A percentile compares a stretch with the other conserved stretches of the same genome.
Evolutionary conservation across 2,797 vertebrate species (phyloP).

Genomic region (Oreonectes daqikongensis): DNA sequence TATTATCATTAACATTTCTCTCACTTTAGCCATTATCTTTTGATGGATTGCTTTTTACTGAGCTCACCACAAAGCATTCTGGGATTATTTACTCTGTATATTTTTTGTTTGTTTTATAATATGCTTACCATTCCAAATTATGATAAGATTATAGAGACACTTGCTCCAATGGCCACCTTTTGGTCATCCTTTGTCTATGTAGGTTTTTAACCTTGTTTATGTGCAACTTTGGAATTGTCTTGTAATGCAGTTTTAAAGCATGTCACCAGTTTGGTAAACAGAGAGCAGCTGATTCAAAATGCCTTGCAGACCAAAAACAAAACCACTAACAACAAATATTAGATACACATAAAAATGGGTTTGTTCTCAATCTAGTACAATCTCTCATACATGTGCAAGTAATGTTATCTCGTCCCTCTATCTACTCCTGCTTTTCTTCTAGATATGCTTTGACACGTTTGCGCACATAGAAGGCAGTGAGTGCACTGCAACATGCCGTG

Average conservation of each 20-base stretch:
- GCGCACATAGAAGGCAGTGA: constrained; percentile 86
- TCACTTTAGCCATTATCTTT: neutral
- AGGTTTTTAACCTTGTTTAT: constrained; percentile 14
- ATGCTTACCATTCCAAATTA: too few relatives aligned
- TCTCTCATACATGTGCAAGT: constrained; percentile 57
- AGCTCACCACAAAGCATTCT: neutral
- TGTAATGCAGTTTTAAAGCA: constrained; percentile 35
- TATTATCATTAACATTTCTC: neutral
- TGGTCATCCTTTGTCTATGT: neutral
- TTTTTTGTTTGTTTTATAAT: too few relatives aligned
- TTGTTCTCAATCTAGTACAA: constrained; percentile 53
- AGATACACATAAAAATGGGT: constrained; percentile 45
- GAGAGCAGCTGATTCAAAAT: constrained; percentile 47
- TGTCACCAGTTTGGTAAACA: constrained; percentile 44
- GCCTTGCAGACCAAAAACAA: constrained; percentile 68
- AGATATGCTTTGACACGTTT: constrained; percentile 78
- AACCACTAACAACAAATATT: constrained; percentile 54
- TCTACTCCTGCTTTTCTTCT: constrained; percentile 74
- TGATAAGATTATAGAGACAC: too few relatives aligned
- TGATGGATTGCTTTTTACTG: neutral
- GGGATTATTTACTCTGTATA: neutral
- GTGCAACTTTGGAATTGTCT: neutral
- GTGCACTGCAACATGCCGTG: constrained; percentile 84
- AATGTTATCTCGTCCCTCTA: neutral
- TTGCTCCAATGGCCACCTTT: too few relatives aligned